Percentiles rank a stretch among this genome's conserved stretches.
Conservation (phyloP, 2,113 vertebrate genomes). For the Cricetomys ansorgei region DNA sequence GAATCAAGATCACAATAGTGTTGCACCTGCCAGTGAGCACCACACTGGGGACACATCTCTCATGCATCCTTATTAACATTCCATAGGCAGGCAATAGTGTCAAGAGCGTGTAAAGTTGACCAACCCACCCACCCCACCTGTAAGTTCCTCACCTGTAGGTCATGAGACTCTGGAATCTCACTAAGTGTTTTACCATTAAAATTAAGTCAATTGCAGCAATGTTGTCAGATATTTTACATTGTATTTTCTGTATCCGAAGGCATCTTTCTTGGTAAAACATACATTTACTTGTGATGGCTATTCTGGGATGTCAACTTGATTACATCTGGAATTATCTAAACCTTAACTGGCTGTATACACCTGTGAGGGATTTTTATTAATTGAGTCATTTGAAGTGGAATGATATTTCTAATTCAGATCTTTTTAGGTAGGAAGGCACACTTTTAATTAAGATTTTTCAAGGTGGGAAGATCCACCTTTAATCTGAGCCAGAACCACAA, state of each 20-base stretch:
- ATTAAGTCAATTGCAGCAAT: constrained; percentile 43
- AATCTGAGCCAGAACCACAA: too few species aligned
- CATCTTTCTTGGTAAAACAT: constrained; percentile 8
- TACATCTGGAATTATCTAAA: not conserved
- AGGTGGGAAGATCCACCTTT: not conserved
- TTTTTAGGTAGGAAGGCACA: not conserved
- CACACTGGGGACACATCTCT: constrained; percentile 68
- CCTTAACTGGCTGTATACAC: not conserved
- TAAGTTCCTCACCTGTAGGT: constrained; percentile 47
- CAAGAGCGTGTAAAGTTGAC: constrained; percentile 72
- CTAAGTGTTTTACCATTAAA: constrained; percentile 62
- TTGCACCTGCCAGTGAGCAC: constrained; percentile 70
- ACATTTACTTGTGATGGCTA: not conserved
- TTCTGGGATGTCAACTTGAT: not conserved
- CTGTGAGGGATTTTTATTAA: not conserved
- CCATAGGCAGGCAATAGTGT: constrained; percentile 17
- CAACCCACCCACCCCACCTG: not conserved
- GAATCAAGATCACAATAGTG: constrained; percentile 76
- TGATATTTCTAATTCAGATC: not conserved
- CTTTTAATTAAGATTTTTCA: not conserved
- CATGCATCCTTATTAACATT: constrained; percentile 80
- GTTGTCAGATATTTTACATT: constrained; percentile 62
- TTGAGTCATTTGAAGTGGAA: not conserved
- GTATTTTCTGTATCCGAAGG: constrained; percentile 52
- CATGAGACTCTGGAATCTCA: constrained; percentile 61